Evolutionary conservation across 2,113 vertebrate species (phyloP).

Genomic region (Heloderma charlesbogerti): DNA sequence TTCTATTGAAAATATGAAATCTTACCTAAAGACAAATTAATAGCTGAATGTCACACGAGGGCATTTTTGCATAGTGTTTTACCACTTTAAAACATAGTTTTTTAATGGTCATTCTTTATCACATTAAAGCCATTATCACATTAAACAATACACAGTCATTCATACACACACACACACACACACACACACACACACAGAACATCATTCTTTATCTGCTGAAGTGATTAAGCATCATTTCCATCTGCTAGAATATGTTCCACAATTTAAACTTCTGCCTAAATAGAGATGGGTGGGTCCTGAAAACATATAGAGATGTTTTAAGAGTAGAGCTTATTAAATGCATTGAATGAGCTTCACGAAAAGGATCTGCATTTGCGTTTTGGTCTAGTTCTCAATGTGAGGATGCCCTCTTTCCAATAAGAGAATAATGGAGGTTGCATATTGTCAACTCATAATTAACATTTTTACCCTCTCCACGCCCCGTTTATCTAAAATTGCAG

Average conservation of each 20-base stretch:
- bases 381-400: background rate
- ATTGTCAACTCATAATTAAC: background rate
- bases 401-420: background rate
- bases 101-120: background rate
- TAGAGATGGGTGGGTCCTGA: background rate
- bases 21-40: background rate
- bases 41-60: background rate
- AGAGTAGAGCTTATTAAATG: background rate
- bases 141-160: background rate
- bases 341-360: background rate
- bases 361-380: background rate
- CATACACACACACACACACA: background rate
- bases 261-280: background rate
- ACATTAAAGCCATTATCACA: background rate
- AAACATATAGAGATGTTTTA: background rate
- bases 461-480: background rate
- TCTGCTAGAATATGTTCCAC: background rate
- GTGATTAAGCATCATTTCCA: background rate
- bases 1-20: background rate
- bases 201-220: background rate
- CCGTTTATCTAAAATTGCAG: background rate
- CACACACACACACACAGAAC: background rate
- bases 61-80: background rate
- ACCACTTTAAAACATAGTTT: background rate
- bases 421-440: background rate